Conservation (phyloP, 2,888 invertebrate species). For the Zelleria hepariella region DNA sequence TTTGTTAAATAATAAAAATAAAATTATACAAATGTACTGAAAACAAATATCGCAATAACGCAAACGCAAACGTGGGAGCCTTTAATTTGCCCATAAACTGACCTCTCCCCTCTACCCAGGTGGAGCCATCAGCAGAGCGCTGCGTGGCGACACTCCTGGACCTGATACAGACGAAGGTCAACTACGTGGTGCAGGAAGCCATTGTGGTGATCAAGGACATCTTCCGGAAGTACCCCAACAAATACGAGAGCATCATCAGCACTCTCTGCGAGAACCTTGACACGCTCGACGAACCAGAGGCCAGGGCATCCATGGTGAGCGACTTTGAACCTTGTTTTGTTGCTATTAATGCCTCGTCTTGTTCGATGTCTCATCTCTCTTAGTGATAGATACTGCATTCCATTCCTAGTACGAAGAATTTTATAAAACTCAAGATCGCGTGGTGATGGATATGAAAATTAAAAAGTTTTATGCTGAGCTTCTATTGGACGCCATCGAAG, state of each 20-base stretch:
- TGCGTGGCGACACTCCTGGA: conserved; percentile 98
- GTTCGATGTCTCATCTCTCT: too few species aligned
- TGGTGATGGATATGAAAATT: too few species aligned
- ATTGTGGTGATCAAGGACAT: conserved; percentile 99
- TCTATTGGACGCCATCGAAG: too few species aligned
- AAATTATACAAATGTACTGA: too few species aligned
- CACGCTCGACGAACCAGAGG: conserved; percentile 98
- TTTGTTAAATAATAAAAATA: too few species aligned
- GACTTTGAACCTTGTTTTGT: neutral
- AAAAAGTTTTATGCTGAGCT: too few species aligned
- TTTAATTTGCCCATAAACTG: neutral
- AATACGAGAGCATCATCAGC: conserved; percentile 99
- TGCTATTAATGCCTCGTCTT: neutral
- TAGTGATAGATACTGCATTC: too few species aligned
- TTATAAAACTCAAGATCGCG: too few species aligned
- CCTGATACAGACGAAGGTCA: conserved; percentile 99
- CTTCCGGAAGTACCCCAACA: conserved; percentile 98
- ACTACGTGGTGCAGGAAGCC: conserved; percentile 99
- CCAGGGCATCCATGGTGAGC: conserved; percentile 94
- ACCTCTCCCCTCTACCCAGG: conserved; percentile 29
- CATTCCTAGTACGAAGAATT: too few species aligned
- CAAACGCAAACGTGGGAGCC: neutral
- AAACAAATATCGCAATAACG: too few species aligned
- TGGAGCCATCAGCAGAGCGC: conserved; percentile 97
- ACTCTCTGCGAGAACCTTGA: conserved; percentile 99